These are phyloP conservation scores for Chondrosia reniformis DNA, from an alignment of 37 sponge, comb jelly and placozoan genomes.

Conservation along the genomic window DNA sequence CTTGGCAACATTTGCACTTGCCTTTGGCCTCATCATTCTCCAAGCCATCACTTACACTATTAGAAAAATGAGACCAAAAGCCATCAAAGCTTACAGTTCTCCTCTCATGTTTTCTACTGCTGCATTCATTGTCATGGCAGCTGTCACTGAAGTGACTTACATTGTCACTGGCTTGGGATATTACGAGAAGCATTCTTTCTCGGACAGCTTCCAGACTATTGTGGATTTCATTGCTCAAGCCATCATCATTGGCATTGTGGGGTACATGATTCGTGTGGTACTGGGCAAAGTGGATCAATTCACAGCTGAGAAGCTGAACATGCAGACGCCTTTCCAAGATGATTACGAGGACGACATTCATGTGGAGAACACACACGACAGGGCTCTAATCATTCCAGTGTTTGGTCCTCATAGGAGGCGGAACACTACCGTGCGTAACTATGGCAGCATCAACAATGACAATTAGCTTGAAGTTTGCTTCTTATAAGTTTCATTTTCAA, in stretches of 20 bases:
- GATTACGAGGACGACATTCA: not conserved
- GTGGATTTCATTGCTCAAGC: conserved; percentile 22
- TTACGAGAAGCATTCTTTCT: conserved; percentile 23
- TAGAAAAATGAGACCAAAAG: no score
- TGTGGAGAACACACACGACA: not conserved
- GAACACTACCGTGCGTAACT: no score
- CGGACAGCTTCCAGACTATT: conserved; percentile 19
- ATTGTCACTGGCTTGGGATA: conserved; percentile 16
- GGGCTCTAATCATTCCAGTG: not conserved
- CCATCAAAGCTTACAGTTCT: not conserved
- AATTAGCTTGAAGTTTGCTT: no score
- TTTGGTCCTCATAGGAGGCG: not conserved
- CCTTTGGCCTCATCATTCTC: not conserved
- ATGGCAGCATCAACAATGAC: no score
- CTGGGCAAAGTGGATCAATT: conserved; percentile 6
- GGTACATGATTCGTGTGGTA: conserved; percentile 6
- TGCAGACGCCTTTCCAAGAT: not conserved
- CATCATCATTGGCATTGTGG: not conserved
- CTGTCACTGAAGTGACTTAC: conserved; percentile 12
- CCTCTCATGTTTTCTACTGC: not conserved
- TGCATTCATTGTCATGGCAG: not conserved
- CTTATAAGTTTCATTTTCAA: no score
- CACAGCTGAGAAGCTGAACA: conserved; percentile 2
- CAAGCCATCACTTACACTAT: not conserved
- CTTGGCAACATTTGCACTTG: not conserved